phyloP scores from a whole-genome alignment of 2,113 vertebrate species.

The Sphyrna mokarran region DNA sequence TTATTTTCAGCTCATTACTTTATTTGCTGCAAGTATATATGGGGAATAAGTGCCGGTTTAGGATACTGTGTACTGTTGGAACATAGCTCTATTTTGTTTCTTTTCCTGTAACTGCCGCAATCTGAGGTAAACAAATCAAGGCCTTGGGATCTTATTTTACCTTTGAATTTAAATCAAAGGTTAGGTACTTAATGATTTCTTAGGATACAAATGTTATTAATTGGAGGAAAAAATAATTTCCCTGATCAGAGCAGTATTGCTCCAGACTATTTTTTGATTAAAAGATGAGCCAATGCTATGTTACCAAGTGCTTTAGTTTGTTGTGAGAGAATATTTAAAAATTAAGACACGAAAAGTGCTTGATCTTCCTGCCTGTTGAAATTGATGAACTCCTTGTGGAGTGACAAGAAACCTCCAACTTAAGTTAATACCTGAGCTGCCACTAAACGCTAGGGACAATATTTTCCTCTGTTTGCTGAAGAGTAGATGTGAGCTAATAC shows the following conservation, averaged over 20 bases:
- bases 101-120: not conserved
- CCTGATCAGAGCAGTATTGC: not conserved
- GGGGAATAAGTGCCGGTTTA: not conserved
- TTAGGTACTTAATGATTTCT: slow-evolving; percentile 42
- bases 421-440: not conserved
- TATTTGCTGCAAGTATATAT: not conserved
- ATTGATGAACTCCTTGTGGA: not conserved
- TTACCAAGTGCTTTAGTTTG: too few relatives aligned
- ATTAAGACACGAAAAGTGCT: not conserved
- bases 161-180: slow-evolving; percentile 45
- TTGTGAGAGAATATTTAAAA: not conserved
- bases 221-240: not conserved
- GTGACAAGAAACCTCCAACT: not conserved
- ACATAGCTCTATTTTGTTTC: not conserved
- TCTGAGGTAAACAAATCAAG: slow-evolving; percentile 21
- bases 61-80: not conserved
- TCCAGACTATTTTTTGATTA: not conserved
- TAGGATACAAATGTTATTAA: slow-evolving; percentile 38
- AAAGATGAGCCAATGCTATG: not conserved
- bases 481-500: not conserved
- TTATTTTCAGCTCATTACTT: not conserved
- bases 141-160: slow-evolving; percentile 45
- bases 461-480: slow-evolving; percentile 6
- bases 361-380: not conserved
- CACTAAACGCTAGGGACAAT: not conserved